Conservation (phyloP, 2,113 vertebrate genomes). For the Rhipidura dahli region DNA sequence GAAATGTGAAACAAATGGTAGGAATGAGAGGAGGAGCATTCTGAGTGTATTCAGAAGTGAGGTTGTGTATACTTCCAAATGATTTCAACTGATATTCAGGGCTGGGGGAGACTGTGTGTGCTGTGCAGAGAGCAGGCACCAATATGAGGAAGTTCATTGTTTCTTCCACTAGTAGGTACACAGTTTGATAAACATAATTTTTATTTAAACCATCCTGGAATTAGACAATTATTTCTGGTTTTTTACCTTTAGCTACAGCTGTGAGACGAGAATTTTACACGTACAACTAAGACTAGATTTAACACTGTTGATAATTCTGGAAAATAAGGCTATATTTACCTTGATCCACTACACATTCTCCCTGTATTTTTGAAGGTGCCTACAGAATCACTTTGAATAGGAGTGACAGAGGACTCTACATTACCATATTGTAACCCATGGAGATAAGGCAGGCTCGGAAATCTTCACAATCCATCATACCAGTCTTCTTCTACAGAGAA, state of each 20-base stretch:
- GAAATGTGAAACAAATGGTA: not conserved
- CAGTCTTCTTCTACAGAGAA: conserved; percentile 95
- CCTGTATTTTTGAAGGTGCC: not conserved
- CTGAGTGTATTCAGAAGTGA: not conserved
- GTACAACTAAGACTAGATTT: not conserved
- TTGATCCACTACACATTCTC: not conserved
- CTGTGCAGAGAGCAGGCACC: not conserved
- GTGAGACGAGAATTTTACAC: not conserved
- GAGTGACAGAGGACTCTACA: conserved; percentile 68
- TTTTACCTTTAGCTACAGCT: not conserved
- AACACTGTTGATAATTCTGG: not conserved
- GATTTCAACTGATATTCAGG: not conserved
- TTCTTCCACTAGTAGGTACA: not conserved
- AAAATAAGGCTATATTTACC: conserved; percentile 46
- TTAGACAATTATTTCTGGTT: not conserved
- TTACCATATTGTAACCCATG: conserved; percentile 97
- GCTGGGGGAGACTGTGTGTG: not conserved
- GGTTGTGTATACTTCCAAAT: not conserved
- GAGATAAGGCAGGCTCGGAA: conserved; percentile 99
- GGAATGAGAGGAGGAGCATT: not conserved
- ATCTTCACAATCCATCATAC: conserved; percentile 98
- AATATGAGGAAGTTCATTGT: not conserved
- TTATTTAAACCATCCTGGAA: not conserved
- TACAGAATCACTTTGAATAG: conserved; percentile 47
- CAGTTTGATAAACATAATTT: not conserved